Evolutionary conservation across 2,888 invertebrate genomes (phyloP).

Genomic region (Sylvicola fuscatus): DNA sequence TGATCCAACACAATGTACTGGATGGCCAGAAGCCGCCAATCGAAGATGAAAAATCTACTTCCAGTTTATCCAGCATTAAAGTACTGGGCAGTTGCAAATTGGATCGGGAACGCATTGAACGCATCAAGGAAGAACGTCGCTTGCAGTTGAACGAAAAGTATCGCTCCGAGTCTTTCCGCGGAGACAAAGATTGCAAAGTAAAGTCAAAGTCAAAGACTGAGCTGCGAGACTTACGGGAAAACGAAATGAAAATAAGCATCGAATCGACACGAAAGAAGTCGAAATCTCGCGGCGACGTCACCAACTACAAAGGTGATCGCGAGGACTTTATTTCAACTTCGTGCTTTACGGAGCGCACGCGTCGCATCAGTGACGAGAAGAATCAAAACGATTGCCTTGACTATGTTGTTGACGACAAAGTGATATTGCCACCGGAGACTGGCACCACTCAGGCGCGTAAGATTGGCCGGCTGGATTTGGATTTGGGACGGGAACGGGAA

Average conservation of each 20-base stretch:
- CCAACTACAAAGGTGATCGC: slow-evolving; percentile 10
- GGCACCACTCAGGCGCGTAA: slow-evolving; percentile 17
- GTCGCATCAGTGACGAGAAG: slow-evolving; percentile 25
- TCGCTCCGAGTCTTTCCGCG: slow-evolving; percentile 58
- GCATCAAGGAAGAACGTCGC: slow-evolving; percentile 78
- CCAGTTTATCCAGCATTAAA: slow-evolving; percentile 13
- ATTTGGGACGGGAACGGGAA: slow-evolving; percentile 12
- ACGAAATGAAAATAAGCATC: slow-evolving; percentile 14
- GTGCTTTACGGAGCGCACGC: slow-evolving; percentile 8
- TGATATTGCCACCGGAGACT: slow-evolving; percentile 4
- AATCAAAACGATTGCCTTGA: slow-evolving; percentile 22
- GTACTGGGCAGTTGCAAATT: slow-evolving; percentile 34
- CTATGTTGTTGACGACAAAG: slow-evolving; percentile 8
- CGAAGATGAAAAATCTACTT: slow-evolving; percentile 17
- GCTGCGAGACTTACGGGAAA: slow-evolving; percentile 15
- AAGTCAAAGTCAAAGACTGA: slow-evolving; percentile 29
- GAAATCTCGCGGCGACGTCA: slow-evolving; percentile 22
- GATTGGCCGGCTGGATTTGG: slow-evolving; percentile 11
- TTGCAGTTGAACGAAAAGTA: slow-evolving; percentile 70
- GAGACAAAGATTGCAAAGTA: slow-evolving; percentile 29
- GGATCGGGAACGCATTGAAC: slow-evolving; percentile 67
- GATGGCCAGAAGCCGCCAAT: slow-evolving; percentile 12
- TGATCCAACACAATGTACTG: slow-evolving; percentile 29
- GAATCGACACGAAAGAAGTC: slow-evolving; percentile 22
- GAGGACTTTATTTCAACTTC: slow-evolving; percentile 14